Base-by-base conservation (phyloP, 2,113 vertebrate genomes). In the Probosciger aterrimus region DNA sequence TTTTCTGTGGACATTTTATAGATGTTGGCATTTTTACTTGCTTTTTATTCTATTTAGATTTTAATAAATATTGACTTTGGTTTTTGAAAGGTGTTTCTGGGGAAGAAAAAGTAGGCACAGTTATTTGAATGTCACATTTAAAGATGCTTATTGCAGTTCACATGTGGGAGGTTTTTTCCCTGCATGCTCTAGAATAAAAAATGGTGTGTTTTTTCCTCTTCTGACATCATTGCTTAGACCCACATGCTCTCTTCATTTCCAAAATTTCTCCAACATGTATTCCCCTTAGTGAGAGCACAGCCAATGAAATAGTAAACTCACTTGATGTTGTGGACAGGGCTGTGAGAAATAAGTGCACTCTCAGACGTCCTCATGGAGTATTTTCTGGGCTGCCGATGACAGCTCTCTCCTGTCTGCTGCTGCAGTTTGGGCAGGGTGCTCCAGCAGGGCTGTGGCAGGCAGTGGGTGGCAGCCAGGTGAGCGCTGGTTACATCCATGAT, bases 361-460 rank as follows among this genome's bases (percentile, higher is more conserved):
- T n/a, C 63, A 52, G 18, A 63, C 8, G 5, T 43, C 16, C 35
- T 23, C 0, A 0, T 49, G 47, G 41, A 68, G 52, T 11, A 25
- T 25, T 46, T 59, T 18, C 33, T 12, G 33, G 14, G 67, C 71
- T 68, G 49, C 44, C 4, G 1, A 9, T 0, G 0, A 9, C 22
- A 49, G 23, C 19, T 52, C 8, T 59, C 33, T 83, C 39, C 39
- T 37, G 3, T 10, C 39, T 35, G 22, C 41, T 74, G 69, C 9
- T 3, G 4, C 0, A 3, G n/a, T 22, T 76, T 47, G 52, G 60
- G 31, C 57, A 60, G 28, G 30, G 39, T 78, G 39, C 50, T 88
- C 25, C 1, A 1, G 25, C 30, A 4, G 16, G 41, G 16, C 37
- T 47, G 47, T 4, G 2, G 18, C 1, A 3, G 31, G 41, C 22